Evolutionary conservation across 2,797 vertebrate species (phyloP).

Genomic region (Sciurus carolinensis): DNA sequence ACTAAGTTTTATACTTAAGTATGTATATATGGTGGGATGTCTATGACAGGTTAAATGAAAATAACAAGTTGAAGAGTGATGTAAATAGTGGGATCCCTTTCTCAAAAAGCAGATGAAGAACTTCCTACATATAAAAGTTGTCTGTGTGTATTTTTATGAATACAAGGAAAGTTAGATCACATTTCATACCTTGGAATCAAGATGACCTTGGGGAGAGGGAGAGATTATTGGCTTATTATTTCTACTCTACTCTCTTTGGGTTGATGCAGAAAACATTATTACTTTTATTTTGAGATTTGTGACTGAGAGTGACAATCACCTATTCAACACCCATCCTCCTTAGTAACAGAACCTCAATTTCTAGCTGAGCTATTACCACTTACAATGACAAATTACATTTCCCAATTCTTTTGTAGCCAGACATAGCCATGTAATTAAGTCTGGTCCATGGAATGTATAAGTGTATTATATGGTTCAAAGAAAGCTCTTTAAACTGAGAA

Average conservation of each 20-base stretch:
- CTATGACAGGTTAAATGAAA: background rate
- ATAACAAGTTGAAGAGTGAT: background rate
- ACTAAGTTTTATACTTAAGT: background rate
- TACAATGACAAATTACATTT: background rate
- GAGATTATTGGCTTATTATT: background rate
- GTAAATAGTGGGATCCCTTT: background rate
- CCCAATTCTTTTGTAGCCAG: background rate
- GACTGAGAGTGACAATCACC: background rate
- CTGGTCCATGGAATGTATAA: background rate
- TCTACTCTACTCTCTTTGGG: background rate
- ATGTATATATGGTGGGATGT: background rate
- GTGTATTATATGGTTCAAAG: background rate
- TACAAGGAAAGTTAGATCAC: background rate
- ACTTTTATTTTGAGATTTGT: conserved; percentile 33
- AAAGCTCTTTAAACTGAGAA: background rate
- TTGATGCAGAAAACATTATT: background rate
- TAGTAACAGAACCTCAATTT: background rate
- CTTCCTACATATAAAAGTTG: background rate
- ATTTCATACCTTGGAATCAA: background rate
- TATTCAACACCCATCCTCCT: background rate
- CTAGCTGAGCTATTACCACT: background rate
- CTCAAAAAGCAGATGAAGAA: background rate
- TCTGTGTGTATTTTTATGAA: background rate
- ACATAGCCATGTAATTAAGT: background rate
- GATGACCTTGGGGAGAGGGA: background rate